phyloP scores from a whole-genome alignment of 2,888 invertebrate genomes.

The Phania funesta region DNA sequence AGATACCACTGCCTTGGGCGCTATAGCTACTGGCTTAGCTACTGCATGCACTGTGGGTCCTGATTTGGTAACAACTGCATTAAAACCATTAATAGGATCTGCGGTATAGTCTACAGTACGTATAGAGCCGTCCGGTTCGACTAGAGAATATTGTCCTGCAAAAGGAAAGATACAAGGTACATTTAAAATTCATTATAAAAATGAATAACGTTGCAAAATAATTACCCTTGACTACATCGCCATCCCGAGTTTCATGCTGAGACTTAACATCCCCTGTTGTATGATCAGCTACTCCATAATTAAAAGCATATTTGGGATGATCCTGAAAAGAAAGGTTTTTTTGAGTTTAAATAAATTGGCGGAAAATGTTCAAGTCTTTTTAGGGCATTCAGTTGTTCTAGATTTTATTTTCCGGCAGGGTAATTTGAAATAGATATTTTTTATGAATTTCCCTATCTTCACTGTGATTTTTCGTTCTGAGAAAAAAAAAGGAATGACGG shows the following conservation, averaged over 20 bases:
- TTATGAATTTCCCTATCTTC: too few species aligned
- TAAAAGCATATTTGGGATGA: slow-evolving; percentile 84
- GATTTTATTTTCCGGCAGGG: too few species aligned
- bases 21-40: slow-evolving; percentile 77
- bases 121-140: slow-evolving; percentile 80
- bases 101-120: slow-evolving; percentile 80
- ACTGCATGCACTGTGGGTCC: slow-evolving; percentile 80
- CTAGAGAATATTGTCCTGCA: slow-evolving; percentile 79
- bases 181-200: neutral
- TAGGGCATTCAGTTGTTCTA: too few species aligned
- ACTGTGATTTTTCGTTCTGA: too few species aligned
- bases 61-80: slow-evolving; percentile 80
- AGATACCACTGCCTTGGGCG: slow-evolving; percentile 75
- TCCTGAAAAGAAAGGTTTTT: slow-evolving; percentile 78
- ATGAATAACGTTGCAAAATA: neutral
- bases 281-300: slow-evolving; percentile 85
- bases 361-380: too few species aligned
- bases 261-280: slow-evolving; percentile 83
- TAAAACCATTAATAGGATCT: slow-evolving; percentile 79
- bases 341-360: too few species aligned
- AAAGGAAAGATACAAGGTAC: neutral
- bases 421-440: too few species aligned
- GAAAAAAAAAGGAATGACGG: too few species aligned
- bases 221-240: slow-evolving; percentile 84
- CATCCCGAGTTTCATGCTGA: slow-evolving; percentile 84